Percentiles rank a stretch among this genome's conserved stretches.
Evolutionary conservation across 2,797 vertebrate genomes (phyloP).

Genomic region (Spatula versicolor): DNA sequence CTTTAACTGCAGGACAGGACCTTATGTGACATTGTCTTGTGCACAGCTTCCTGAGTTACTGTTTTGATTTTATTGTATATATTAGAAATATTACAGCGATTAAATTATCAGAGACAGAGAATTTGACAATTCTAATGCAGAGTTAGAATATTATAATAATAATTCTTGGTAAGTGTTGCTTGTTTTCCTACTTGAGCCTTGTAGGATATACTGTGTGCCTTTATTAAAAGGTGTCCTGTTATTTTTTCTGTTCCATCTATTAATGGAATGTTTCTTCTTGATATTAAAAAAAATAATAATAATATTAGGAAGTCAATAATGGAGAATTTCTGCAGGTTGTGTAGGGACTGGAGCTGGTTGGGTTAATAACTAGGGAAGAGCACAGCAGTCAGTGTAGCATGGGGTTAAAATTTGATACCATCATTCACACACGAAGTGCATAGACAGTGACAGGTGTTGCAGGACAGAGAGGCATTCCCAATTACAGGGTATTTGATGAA

Average conservation of each 20-base stretch:
- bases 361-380: background rate
- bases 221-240: constrained; percentile 27
- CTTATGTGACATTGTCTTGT: background rate
- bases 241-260: background rate
- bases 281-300: background rate
- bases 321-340: background rate
- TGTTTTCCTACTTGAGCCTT: constrained; percentile 16
- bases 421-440: background rate
- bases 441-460: background rate
- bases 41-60: background rate
- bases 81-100: constrained; percentile 51
- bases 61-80: background rate
- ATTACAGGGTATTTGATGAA: constrained; percentile 5
- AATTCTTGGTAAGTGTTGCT: background rate
- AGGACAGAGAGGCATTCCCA: background rate
- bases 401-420: background rate
- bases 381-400: background rate
- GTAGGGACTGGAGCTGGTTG: background rate
- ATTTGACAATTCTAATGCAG: constrained; percentile 30
- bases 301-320: background rate
- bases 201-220: background rate
- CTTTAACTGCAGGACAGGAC: background rate
- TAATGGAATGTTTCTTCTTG: background rate
- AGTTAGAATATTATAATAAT: background rate
- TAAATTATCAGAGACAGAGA: constrained; percentile 51